phyloP scores from a whole-genome alignment of 1,140 invertebrate species.

The Hypothenemus hampei region DNA sequence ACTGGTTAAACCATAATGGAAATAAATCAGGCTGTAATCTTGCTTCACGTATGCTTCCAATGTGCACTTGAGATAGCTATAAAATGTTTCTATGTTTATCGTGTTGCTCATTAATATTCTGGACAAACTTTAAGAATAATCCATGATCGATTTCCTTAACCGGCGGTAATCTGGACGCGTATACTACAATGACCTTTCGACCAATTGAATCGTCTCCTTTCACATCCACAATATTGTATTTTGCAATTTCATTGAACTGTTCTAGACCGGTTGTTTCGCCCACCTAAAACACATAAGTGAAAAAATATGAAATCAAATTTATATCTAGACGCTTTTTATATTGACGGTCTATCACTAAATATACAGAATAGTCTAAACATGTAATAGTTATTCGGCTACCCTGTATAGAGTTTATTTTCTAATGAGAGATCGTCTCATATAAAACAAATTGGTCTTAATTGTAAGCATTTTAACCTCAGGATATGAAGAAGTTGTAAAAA shows the following conservation, averaged over 20 bases:
- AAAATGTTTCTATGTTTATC: constrained; percentile 32
- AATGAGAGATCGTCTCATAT: not conserved
- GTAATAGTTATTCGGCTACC: too few relatives aligned
- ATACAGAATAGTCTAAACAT: too few relatives aligned
- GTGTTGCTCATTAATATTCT: not conserved
- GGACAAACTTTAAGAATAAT: constrained; percentile 70
- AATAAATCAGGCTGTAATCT: constrained; percentile 99
- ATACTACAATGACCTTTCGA: constrained; percentile 91
- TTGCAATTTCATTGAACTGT: constrained; percentile 71
- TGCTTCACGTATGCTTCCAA: constrained; percentile 97
- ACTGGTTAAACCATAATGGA: constrained; percentile 94
- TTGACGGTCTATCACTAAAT: too few relatives aligned
- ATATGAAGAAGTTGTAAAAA: constrained; percentile 39
- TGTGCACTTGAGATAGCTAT: constrained; percentile 89
- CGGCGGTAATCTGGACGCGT: constrained; percentile 87
- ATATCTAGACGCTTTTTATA: too few relatives aligned
- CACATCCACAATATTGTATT: constrained; percentile 82
- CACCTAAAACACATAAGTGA: constrained; percentile 6
- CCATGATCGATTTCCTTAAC: constrained; percentile 80
- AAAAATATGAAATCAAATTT: too few relatives aligned
- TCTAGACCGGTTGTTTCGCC: constrained; percentile 46
- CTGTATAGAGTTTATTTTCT: not conserved
- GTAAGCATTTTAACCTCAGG: constrained; percentile 38
- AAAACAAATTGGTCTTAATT: not conserved
- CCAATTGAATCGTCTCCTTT: constrained; percentile 87